Evolutionary conservation across 2,113 vertebrate species (phyloP), one percentile per base, ranked within the genome.

Genomic region (Echinops telfairi): DNA sequence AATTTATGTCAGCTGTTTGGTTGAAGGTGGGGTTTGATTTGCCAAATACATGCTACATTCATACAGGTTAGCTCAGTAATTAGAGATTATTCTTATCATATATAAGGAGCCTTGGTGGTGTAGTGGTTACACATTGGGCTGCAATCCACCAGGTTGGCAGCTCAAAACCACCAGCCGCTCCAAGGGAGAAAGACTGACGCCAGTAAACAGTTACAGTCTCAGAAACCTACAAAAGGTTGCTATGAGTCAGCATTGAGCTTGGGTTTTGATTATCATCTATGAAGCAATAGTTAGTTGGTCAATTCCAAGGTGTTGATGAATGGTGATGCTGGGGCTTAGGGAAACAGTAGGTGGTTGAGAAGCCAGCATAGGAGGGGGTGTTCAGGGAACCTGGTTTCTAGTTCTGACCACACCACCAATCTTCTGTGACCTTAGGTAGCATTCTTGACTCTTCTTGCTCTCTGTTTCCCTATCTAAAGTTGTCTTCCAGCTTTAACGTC

Each of bases 401-500:
- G 25, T 0, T 29, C 83, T 29, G 14, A 19, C 19, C 62, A 43
- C 25, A 20, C 29, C 38, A 81, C 15, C 22, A 53, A 40, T 19
- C 8, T 60, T 86, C 70, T 68, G 53, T 77, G 40, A 88, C 58
- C 19, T 81, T 76, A 33, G 76, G 4, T 31, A 31, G 1, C 14
- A 71, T 31, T 66, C 27, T 94, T 83, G 53, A 33, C 53, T 68
- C 36, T 71, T 87, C 33, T 60, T 43, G 25, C 22, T 57, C 57
- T 84, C 27, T 19, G 16, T 70, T 84, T 91, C 36, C 43, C 40
- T 75, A 64, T 15, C 29, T 68, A 76, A 83, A 15, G 17, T 77
- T 86, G 47, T 53, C 79, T 83, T 87, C 29, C 17, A 25, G 17
- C 17, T 73, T 66, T 70, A 57, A 94, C 79, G 91, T 75, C 57